Percentiles rank a stretch among this genome's conserved stretches.
Evolutionary conservation across 1,140 invertebrate species (phyloP).

Genomic region (Cyclargus thomasi): DNA sequence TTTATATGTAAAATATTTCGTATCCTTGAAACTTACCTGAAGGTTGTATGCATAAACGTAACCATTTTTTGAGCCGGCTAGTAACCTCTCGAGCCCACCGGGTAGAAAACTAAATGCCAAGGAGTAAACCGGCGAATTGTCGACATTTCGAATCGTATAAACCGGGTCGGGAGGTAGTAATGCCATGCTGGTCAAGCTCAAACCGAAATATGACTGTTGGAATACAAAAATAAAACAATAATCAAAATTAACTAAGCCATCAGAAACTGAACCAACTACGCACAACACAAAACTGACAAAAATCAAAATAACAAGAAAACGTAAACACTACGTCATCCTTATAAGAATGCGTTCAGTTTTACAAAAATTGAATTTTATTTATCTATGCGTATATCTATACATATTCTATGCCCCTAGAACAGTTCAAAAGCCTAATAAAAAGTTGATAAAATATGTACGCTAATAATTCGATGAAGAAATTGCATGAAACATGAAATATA

Average conservation of each 20-base stretch:
- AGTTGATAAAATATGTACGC: too few relatives aligned
- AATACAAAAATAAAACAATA: constrained; percentile 67
- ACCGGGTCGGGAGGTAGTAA: constrained; percentile 78
- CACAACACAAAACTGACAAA: constrained; percentile 74
- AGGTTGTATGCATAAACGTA: constrained; percentile 83
- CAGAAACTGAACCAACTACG: constrained; percentile 71
- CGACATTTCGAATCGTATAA: constrained; percentile 79
- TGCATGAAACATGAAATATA: too few relatives aligned
- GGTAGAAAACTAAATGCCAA: constrained; percentile 78
- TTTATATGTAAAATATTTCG: constrained; percentile 30
- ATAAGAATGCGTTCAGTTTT: constrained; percentile 29
- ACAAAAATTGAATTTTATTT: too few relatives aligned
- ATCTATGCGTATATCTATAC: too few relatives aligned
- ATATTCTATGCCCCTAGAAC: too few relatives aligned
- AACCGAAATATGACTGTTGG: constrained; percentile 58
- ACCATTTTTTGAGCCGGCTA: constrained; percentile 81
- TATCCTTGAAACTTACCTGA: constrained; percentile 74
- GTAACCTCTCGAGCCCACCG: constrained; percentile 77
- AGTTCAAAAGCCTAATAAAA: too few relatives aligned
- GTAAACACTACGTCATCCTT: constrained; percentile 29
- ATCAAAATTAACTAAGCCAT: constrained; percentile 71
- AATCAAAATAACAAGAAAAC: constrained; percentile 52
- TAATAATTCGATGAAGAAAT: too few relatives aligned
- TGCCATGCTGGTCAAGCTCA: constrained; percentile 70
- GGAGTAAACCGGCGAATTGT: constrained; percentile 81